Evolutionary conservation across 1,140 invertebrate genomes (phyloP).

Genomic region (Aleiodes sp.): DNA sequence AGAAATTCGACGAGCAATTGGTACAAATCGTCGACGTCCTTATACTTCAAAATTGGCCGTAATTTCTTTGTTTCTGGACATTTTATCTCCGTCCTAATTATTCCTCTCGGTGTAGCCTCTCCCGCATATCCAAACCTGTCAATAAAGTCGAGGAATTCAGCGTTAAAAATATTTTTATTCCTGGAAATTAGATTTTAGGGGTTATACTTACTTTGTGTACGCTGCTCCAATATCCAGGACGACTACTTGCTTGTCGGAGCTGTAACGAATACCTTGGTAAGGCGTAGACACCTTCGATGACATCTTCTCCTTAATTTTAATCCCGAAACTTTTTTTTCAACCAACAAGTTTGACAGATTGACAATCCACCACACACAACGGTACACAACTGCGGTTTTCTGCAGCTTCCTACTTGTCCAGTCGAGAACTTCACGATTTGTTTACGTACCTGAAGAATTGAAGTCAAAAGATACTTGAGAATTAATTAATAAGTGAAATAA

Average conservation of each 20-base stretch:
- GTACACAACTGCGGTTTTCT: too few species aligned
- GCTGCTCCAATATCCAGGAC: slow-evolving; percentile 91
- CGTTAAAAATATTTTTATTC: slow-evolving; percentile 19
- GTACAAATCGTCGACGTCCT: slow-evolving; percentile 80
- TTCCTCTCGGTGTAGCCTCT: slow-evolving; percentile 86
- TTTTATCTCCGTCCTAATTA: slow-evolving; percentile 82
- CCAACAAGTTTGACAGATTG: neutral
- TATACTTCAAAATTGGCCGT: slow-evolving; percentile 78
- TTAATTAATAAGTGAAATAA: neutral
- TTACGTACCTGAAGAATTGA: too few species aligned
- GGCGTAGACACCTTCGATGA: slow-evolving; percentile 68
- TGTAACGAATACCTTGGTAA: slow-evolving; percentile 81
- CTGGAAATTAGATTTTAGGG: slow-evolving; percentile 10
- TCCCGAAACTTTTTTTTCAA: neutral
- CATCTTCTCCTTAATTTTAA: neutral
- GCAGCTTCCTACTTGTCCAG: too few species aligned
- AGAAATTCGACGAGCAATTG: slow-evolving; percentile 89
- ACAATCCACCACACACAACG: neutral
- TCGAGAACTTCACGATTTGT: too few species aligned
- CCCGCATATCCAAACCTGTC: slow-evolving; percentile 90
- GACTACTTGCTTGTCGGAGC: slow-evolving; percentile 87
- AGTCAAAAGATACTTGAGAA: too few species aligned
- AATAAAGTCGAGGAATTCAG: slow-evolving; percentile 27
- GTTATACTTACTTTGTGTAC: slow-evolving; percentile 86
- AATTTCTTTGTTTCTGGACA: slow-evolving; percentile 72